Conservation (phyloP, 1,140 invertebrate species). For the Heterodera carotae region DNA sequence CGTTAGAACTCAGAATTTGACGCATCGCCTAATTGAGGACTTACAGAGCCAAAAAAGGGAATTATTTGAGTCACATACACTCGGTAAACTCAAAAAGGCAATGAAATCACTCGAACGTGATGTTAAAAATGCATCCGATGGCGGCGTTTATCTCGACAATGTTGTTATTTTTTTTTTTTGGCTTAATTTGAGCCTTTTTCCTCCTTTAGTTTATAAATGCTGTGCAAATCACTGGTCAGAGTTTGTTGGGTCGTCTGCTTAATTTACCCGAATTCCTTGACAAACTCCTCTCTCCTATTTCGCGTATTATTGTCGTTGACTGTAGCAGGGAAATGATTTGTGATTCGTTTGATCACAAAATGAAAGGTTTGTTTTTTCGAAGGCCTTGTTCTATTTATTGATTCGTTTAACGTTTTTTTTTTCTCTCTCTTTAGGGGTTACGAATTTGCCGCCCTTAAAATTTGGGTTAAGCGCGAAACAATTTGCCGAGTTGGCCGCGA, state of each 20-base stretch:
- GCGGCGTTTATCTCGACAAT: slow-evolving; percentile 11
- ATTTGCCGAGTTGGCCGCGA: neutral
- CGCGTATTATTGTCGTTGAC: neutral
- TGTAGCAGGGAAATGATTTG: slow-evolving; percentile 10
- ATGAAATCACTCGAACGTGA: slow-evolving; percentile 20
- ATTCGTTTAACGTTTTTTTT: slow-evolving; percentile 2
- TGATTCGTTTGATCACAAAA: neutral
- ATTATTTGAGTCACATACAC: slow-evolving; percentile 9
- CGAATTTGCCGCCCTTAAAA: slow-evolving; percentile 12
- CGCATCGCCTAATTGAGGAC: slow-evolving; percentile 2
- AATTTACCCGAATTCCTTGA: slow-evolving; percentile 3
- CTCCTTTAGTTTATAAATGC: slow-evolving; percentile 10
- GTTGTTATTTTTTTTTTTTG: neutral
- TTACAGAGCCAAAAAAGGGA: neutral
- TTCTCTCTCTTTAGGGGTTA: neutral
- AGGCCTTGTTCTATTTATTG: neutral
- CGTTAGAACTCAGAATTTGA: neutral
- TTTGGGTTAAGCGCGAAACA: slow-evolving; percentile 12
- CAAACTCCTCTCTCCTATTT: neutral
- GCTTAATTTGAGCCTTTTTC: slow-evolving; percentile 5
- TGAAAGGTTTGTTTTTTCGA: slow-evolving; percentile 1
- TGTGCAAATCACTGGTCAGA: neutral
- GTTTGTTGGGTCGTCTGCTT: neutral
- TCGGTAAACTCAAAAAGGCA: neutral
- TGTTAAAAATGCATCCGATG: slow-evolving; percentile 13